Evolutionary conservation across 1,140 invertebrate species (phyloP).

Genomic region (Tetragnatha versicolor): DNA sequence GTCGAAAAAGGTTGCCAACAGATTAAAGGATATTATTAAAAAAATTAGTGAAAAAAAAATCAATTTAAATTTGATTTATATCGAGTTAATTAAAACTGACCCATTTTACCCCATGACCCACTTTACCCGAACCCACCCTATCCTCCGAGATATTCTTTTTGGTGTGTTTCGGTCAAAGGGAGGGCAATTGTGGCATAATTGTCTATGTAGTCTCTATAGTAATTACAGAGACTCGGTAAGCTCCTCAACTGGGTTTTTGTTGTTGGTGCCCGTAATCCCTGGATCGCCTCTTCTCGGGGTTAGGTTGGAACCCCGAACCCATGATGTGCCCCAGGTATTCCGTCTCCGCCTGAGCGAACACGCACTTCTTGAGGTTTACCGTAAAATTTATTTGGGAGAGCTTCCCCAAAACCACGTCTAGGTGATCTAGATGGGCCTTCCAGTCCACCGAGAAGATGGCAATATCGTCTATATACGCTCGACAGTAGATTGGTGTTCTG

Average conservation of each 20-base stretch:
- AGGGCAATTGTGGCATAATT: slow-evolving; percentile 60
- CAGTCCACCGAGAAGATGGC: no score
- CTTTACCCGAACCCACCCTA: no score
- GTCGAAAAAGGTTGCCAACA: no score
- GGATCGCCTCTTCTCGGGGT: background rate
- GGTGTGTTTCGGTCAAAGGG: background rate
- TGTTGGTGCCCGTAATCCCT: background rate
- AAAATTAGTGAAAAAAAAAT: no score
- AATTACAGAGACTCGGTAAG: slow-evolving; percentile 65
- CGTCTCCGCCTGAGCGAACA: background rate
- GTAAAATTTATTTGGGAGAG: background rate
- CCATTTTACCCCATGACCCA: no score
- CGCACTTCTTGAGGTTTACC: background rate
- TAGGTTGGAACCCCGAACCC: background rate
- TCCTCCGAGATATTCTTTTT: background rate
- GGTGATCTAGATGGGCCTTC: background rate
- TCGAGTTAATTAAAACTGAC: no score
- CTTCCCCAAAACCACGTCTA: background rate
- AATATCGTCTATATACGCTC: no score
- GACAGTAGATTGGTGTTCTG: background rate
- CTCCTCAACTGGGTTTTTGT: slow-evolving; percentile 60
- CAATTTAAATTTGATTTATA: no score
- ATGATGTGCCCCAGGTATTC: background rate
- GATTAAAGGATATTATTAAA: no score
- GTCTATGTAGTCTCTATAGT: slow-evolving; percentile 65